Conservation (phyloP, 2,888 invertebrate species). For the Archips crataeganus region DNA sequence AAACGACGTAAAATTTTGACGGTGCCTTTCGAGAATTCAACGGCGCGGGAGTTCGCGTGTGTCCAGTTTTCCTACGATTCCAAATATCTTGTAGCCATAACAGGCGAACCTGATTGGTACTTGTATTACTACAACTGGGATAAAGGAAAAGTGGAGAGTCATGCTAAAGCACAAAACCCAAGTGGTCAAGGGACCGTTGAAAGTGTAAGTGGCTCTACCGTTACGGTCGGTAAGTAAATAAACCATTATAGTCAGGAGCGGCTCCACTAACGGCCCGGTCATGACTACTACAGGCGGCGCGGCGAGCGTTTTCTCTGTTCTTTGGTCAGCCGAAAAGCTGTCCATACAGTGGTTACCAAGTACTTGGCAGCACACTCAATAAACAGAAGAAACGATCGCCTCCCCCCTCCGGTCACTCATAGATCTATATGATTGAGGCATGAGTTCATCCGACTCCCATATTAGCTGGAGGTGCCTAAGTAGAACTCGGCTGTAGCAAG, state of each 20-base stretch:
- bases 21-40: slow-evolving; percentile 86
- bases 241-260: neutral
- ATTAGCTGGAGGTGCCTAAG: neutral
- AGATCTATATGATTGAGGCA: neutral
- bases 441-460: neutral
- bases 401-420: no score
- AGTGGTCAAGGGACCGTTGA: slow-evolving; percentile 88
- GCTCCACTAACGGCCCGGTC: neutral
- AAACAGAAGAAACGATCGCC: no score
- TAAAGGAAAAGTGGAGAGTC: slow-evolving; percentile 92
- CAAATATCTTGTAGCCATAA: slow-evolving; percentile 91
- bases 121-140: slow-evolving; percentile 94
- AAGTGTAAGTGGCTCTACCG: slow-evolving; percentile 59
- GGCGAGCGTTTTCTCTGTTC: no score
- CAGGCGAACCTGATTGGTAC: slow-evolving; percentile 93
- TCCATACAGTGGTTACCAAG: no score
- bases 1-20: slow-evolving; percentile 89
- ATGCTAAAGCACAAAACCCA: slow-evolving; percentile 89
- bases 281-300: no score
- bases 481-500: neutral
- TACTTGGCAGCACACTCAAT: no score
- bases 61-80: slow-evolving; percentile 93
- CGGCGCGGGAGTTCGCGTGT: slow-evolving; percentile 88
- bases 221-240: neutral
- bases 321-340: no score